phyloP scores from a whole-genome alignment of 2,113 vertebrate species.

The Candoia aspera region DNA sequence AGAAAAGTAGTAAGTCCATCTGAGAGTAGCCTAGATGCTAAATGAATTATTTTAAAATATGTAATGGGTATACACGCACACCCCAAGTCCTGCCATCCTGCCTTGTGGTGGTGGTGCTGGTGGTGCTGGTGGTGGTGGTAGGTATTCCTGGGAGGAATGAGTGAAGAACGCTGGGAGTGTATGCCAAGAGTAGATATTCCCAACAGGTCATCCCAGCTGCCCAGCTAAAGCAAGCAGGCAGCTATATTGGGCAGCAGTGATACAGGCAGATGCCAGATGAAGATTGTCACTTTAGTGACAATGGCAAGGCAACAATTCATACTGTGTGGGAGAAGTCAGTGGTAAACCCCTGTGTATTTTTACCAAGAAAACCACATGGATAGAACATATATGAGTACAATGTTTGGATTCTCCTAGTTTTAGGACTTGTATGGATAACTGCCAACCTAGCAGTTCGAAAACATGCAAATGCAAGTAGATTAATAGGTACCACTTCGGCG shows the following conservation, averaged over 20 bases:
- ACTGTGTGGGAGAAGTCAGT: neutral
- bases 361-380: neutral
- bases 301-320: neutral
- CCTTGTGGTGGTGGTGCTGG: neutral
- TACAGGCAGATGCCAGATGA: neutral
- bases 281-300: neutral
- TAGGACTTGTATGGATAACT: neutral
- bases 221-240: neutral
- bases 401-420: neutral
- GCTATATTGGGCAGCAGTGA: neutral
- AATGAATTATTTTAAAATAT: neutral
- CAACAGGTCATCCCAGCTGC: neutral
- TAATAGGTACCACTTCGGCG: too few species aligned
- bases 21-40: neutral
- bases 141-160: neutral
- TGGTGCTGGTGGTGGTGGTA: neutral
- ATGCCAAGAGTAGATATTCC: neutral
- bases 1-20: neutral
- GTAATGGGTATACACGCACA: neutral
- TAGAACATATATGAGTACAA: neutral
- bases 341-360: neutral
- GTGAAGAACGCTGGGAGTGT: neutral
- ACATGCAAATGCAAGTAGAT: too few species aligned
- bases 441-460: too few species aligned
- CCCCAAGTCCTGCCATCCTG: neutral